Conservation (phyloP, 2,888 invertebrate species). For the Lepidocyrtinus sp. region DNA sequence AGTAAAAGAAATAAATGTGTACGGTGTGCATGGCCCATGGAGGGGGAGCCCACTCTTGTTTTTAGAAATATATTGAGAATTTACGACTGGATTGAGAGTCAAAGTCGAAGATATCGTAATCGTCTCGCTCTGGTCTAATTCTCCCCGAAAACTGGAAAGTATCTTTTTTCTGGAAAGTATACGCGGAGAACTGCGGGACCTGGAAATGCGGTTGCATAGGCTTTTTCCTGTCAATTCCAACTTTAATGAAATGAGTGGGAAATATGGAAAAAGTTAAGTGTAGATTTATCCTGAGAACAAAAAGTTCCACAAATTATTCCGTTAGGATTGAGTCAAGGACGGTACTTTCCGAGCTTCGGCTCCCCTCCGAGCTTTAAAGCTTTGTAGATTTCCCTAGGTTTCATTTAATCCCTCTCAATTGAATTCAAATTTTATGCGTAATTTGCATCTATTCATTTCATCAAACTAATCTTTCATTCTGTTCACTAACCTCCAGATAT, state of each 20-base stretch:
- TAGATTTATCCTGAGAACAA: too few relatives aligned
- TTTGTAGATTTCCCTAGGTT: not conserved
- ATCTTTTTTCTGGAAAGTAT: not conserved
- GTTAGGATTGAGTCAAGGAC: too few relatives aligned
- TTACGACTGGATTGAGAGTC: constrained; percentile 34
- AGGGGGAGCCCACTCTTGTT: constrained; percentile 35
- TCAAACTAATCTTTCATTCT: not conserved
- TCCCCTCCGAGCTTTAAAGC: too few relatives aligned
- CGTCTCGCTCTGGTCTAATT: not conserved
- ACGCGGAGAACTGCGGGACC: not conserved
- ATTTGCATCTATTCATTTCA: constrained; percentile 19
- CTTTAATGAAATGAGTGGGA: not conserved
- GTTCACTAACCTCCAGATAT: not conserved
- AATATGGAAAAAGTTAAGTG: not conserved
- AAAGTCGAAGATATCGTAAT: not conserved
- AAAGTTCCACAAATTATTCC: too few relatives aligned
- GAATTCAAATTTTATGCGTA: constrained; percentile 25
- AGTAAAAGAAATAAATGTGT: not conserved
- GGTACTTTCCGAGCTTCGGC: too few relatives aligned
- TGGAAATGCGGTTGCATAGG: not conserved
- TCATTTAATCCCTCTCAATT: not conserved
- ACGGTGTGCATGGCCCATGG: not conserved
- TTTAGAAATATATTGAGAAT: constrained; percentile 54
- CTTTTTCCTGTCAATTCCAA: not conserved
- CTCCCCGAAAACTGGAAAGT: not conserved